Evolutionary conservation across 2,888 invertebrate genomes (phyloP).

Genomic region (Agrilus biguttatus): DNA sequence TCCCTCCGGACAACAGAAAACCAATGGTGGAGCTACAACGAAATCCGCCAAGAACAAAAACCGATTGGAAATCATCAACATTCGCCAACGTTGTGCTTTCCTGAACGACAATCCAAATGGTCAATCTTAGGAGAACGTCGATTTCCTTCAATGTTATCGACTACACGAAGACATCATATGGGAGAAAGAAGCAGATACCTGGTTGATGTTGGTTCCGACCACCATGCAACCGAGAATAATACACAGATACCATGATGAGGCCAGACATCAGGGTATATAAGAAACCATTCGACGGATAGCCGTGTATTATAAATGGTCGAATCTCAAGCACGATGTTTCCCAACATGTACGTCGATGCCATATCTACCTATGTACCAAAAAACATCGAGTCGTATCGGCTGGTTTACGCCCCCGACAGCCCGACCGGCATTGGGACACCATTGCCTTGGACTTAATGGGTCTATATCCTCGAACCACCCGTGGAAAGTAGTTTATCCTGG

Average conservation of each 20-base stretch:
- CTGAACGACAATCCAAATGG: no score
- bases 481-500: slow-evolving; percentile 9
- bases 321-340: slow-evolving; percentile 6
- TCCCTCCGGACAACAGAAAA: not conserved
- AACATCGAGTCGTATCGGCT: slow-evolving; percentile 3
- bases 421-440: slow-evolving; percentile 3
- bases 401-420: slow-evolving; percentile 5
- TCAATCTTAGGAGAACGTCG: no score
- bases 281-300: slow-evolving; percentile 8
- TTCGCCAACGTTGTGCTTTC: no score
- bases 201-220: not conserved
- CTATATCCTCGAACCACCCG: slow-evolving; percentile 3
- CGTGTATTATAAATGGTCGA: slow-evolving; percentile 6
- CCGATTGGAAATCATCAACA: slow-evolving; percentile 14
- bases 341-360: slow-evolving; percentile 10
- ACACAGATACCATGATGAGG: slow-evolving; percentile 6
- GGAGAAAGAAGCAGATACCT: not conserved
- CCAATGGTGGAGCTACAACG: no score
- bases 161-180: not conserved
- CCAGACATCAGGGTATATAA: slow-evolving; percentile 12
- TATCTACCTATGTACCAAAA: slow-evolving; percentile 4
- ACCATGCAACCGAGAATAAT: not conserved
- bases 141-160: no score
- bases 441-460: slow-evolving; percentile 7
- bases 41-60: slow-evolving; percentile 8